These are phyloP conservation scores for Anoplius nigerrimus DNA, from an alignment of 2,888 invertebrate species.

Conservation along the genomic window DNA sequence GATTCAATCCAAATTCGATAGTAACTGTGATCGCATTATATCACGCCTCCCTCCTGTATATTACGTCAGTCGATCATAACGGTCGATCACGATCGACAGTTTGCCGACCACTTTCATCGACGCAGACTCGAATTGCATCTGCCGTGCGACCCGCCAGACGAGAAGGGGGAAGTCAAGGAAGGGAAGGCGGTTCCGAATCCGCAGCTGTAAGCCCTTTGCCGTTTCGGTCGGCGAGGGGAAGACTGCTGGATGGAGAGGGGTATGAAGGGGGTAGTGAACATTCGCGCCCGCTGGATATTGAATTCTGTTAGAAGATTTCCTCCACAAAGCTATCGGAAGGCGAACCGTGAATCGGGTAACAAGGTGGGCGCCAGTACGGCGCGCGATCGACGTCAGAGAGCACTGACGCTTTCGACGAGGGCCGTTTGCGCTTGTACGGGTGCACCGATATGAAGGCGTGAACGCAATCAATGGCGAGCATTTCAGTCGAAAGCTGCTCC, in stretches of 20 bases:
- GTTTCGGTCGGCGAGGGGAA: neutral
- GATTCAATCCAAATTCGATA: no score
- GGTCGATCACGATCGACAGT: neutral
- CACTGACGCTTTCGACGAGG: constrained; percentile 38
- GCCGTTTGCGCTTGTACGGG: constrained; percentile 23
- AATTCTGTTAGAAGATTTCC: constrained; percentile 50
- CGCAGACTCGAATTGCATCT: neutral
- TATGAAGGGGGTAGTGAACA: neutral
- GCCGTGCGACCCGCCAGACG: no score
- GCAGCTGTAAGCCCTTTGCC: no score
- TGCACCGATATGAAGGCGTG: constrained; percentile 31
- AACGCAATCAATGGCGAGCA: constrained; percentile 47
- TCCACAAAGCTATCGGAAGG: constrained; percentile 44
- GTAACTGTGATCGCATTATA: no score
- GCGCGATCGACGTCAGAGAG: constrained; percentile 27
- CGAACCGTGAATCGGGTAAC: constrained; percentile 52
- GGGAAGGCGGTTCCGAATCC: no score
- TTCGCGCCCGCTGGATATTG: constrained; percentile 44
- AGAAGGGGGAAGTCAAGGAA: no score
- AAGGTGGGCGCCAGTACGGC: constrained; percentile 34
- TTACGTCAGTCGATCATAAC: no score
- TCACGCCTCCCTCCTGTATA: no score
- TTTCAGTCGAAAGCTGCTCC: constrained; percentile 20
- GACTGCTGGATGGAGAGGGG: neutral
- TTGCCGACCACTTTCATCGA: neutral